phyloP scores from a whole-genome alignment of 1,140 invertebrate genomes.

The Drosophila obscura region DNA sequence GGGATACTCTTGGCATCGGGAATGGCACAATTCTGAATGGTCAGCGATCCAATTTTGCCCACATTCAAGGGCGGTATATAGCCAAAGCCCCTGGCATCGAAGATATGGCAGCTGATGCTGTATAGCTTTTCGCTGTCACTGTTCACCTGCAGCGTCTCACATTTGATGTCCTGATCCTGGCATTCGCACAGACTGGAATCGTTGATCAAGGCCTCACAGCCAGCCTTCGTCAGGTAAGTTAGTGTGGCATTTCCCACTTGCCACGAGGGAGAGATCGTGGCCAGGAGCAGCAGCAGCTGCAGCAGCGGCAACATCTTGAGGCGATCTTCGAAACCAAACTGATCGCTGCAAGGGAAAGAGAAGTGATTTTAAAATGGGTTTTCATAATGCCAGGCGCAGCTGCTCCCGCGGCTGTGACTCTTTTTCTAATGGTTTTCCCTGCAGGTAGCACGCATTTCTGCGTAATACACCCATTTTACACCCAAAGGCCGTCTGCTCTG shows the following conservation, averaged over 20 bases:
- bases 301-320: conserved; percentile 46
- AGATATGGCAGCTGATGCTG: conserved; percentile 55
- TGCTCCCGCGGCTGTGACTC: conserved; percentile 13
- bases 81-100: conserved; percentile 62
- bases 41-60: conserved; percentile 45
- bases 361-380: conserved; percentile 38
- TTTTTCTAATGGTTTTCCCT: conserved; percentile 15
- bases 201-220: conserved; percentile 57
- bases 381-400: conserved; percentile 29
- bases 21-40: conserved; percentile 62
- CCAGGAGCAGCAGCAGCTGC: conserved; percentile 27
- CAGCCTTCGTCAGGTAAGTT: conserved; percentile 52
- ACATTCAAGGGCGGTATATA: conserved; percentile 55
- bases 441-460: conserved; percentile 55
- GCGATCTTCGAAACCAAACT: conserved; percentile 25
- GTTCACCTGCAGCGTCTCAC: conserved; percentile 54
- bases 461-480: conserved; percentile 42
- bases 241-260: conserved; percentile 46
- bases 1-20: conserved; percentile 52
- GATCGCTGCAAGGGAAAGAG: conserved; percentile 38
- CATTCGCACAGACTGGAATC: conserved; percentile 62
- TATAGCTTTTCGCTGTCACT: conserved; percentile 51
- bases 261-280: conserved; percentile 27
- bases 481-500: conserved; percentile 40
- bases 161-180: conserved; percentile 67